phyloP scores from a whole-genome alignment of 1,140 invertebrate species.

The Trigoniulus corallinus region DNA sequence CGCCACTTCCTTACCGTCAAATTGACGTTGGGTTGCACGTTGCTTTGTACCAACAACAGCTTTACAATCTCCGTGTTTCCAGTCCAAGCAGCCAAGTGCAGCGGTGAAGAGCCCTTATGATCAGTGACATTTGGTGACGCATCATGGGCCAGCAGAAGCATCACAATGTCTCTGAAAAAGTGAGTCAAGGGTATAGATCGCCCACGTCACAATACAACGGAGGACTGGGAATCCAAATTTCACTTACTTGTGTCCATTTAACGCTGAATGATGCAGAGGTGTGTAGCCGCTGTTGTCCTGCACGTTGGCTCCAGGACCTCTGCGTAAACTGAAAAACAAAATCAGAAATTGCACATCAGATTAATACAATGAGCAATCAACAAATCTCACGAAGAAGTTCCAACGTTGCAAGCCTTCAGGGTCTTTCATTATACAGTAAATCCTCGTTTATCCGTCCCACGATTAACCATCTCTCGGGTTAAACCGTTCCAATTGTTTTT shows the following conservation, averaged over 20 bases:
- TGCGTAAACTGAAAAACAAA: slow-evolving; percentile 49
- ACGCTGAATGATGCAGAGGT: slow-evolving; percentile 78
- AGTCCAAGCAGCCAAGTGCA: slow-evolving; percentile 79
- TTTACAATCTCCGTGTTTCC: slow-evolving; percentile 67
- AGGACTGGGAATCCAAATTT: background rate
- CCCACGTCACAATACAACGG: no score
- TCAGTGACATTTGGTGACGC: slow-evolving; percentile 76
- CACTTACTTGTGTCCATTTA: slow-evolving; percentile 81
- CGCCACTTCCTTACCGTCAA: slow-evolving; percentile 40
- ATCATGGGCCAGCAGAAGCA: slow-evolving; percentile 64
- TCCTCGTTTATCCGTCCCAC: no score
- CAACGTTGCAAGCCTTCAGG: no score
- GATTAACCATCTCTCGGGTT: no score
- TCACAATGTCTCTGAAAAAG: slow-evolving; percentile 62
- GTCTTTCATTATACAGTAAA: no score
- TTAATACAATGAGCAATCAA: no score
- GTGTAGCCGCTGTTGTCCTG: slow-evolving; percentile 89
- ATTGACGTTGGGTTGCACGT: slow-evolving; percentile 60
- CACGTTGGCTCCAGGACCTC: slow-evolving; percentile 76
- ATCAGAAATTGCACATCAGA: no score
- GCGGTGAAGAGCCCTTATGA: slow-evolving; percentile 62
- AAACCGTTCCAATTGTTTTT: no score
- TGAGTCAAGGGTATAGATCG: no score
- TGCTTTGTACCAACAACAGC: slow-evolving; percentile 53
- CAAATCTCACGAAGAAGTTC: no score